These are phyloP conservation scores for Hydrolagus affinis DNA, from an alignment of 2,113 vertebrate genomes.

Conservation along the genomic window DNA sequence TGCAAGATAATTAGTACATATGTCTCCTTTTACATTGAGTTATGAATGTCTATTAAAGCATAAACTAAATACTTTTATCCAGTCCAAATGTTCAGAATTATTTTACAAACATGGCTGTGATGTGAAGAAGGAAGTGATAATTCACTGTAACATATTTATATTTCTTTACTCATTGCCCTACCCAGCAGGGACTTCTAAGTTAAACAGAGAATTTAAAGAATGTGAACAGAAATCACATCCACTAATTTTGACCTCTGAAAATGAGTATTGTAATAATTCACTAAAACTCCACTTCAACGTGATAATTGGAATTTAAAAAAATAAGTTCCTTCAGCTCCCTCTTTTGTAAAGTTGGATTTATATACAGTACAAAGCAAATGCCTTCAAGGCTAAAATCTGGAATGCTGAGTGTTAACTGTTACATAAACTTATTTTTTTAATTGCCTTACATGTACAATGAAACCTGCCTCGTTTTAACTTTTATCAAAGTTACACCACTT, in stretches of 20 bases:
- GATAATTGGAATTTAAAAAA: too few species aligned
- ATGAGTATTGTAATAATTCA: too few species aligned
- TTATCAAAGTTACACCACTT: not conserved
- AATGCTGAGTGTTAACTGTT: not conserved
- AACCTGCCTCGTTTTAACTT: not conserved
- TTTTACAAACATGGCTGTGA: too few species aligned
- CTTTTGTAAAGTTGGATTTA: too few species aligned
- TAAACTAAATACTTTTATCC: not conserved
- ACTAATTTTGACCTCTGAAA: too few species aligned
- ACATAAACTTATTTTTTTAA: not conserved
- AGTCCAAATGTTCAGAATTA: not conserved
- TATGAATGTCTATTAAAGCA: too few species aligned
- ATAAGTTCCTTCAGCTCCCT: too few species aligned
- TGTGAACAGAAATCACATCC: too few species aligned
- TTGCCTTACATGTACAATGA: not conserved
- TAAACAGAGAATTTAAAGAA: too few species aligned
- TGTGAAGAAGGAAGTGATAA: not conserved
- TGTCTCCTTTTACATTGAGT: not conserved
- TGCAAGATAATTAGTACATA: not conserved
- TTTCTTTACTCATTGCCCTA: not conserved
- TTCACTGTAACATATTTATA: not conserved
- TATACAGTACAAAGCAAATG: too few species aligned
- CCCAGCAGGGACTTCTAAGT: too few species aligned
- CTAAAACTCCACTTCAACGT: too few species aligned
- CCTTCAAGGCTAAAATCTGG: not conserved